These are phyloP conservation scores for Galemys pyrenaicus DNA, from an alignment of 2,113 vertebrate species.

Conservation along the genomic window DNA sequence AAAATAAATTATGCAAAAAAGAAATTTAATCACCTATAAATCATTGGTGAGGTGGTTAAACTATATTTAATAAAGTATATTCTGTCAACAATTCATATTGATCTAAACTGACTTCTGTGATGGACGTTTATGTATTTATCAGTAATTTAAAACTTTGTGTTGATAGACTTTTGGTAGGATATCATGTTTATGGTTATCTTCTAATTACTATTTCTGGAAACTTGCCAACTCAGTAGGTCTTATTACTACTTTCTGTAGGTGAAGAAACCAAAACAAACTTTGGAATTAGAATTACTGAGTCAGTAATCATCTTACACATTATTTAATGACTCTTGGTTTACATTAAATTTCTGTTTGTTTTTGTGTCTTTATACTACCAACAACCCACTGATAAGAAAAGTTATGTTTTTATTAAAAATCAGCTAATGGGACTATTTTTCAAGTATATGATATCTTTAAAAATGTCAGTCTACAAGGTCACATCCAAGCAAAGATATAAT, in stretches of 20 bases:
- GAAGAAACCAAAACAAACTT: not conserved
- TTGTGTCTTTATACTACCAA: not conserved
- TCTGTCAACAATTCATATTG: not conserved
- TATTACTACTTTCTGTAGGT: not conserved
- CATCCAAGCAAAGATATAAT: not conserved
- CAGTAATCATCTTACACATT: not conserved
- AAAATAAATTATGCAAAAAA: not conserved
- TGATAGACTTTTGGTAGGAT: not conserved
- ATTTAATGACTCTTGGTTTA: not conserved
- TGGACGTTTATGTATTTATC: not conserved
- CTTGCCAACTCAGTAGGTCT: not conserved
- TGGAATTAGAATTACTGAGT: not conserved
- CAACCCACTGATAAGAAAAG: not conserved
- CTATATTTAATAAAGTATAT: not conserved
- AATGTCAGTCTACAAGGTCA: not conserved
- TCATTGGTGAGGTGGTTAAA: not conserved
- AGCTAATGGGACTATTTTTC: not conserved
- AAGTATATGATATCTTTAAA: not conserved
- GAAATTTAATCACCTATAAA: not conserved
- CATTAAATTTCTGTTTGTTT: not conserved
- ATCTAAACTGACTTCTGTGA: not conserved
- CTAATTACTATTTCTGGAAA: slow-evolving; percentile 8
- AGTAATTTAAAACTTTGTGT: not conserved
- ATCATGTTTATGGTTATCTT: not conserved
- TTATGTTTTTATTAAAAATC: not conserved